Percentiles rank a stretch among this genome's conserved stretches.
Evolutionary conservation across 2,113 vertebrate species (phyloP).

Genomic region (Cricetomys ansorgei): DNA sequence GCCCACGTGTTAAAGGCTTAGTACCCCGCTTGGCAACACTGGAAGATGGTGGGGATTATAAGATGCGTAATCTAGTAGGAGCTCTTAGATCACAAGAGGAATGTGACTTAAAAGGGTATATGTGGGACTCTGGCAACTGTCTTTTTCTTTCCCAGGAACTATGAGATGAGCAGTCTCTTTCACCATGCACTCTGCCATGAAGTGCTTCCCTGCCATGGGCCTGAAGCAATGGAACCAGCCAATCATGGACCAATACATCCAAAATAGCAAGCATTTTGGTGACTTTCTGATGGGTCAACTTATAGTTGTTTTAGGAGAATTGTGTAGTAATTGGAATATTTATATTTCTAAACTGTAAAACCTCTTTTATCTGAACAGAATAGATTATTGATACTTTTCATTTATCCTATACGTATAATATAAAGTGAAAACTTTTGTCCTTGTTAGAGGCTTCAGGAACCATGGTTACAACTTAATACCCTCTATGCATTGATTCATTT

Average conservation of each 20-base stretch:
- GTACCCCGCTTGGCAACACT: not conserved
- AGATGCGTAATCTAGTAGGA: not conserved
- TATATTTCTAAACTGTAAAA: not conserved
- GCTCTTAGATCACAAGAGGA: not conserved
- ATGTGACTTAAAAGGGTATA: not conserved
- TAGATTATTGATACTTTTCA: not conserved
- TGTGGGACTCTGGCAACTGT: not conserved
- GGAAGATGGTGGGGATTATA: too few species aligned
- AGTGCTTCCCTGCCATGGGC: not conserved
- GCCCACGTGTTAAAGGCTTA: not conserved
- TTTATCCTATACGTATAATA: not conserved
- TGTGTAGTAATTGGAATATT: not conserved
- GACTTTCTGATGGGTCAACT: not conserved
- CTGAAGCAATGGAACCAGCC: not conserved
- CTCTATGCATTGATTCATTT: not conserved
- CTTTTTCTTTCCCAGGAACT: not conserved
- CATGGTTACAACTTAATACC: constrained; percentile 23
- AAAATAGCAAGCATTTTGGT: not conserved
- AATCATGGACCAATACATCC: not conserved
- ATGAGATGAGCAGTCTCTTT: not conserved
- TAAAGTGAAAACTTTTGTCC: not conserved
- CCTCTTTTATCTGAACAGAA: not conserved
- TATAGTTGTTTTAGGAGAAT: not conserved
- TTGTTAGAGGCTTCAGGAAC: constrained; percentile 5
- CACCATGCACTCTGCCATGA: too few species aligned